phyloP scores from a whole-genome alignment of 2,888 invertebrate genomes.

The Leptinotarsa juncta region DNA sequence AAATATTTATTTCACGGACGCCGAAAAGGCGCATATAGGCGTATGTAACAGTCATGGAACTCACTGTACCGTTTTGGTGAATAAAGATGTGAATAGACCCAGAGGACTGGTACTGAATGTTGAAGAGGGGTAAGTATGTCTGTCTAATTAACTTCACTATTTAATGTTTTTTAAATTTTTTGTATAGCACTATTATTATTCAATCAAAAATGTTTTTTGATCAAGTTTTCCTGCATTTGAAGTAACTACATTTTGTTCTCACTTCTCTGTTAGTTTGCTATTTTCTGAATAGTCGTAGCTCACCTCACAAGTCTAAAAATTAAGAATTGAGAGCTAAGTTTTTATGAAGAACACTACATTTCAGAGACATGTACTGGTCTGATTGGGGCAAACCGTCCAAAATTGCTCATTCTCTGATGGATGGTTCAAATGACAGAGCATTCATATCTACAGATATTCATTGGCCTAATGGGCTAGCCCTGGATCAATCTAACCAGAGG shows the following conservation, averaged over 20 bases:
- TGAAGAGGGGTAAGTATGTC: slow-evolving; percentile 69
- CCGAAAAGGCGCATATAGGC: slow-evolving; percentile 76
- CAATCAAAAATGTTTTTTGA: too few relatives aligned
- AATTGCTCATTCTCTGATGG: slow-evolving; percentile 87
- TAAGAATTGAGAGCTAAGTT: too few relatives aligned
- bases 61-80: slow-evolving; percentile 74
- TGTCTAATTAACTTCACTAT: too few relatives aligned
- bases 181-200: too few relatives aligned
- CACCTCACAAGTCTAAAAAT: too few relatives aligned
- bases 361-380: slow-evolving; percentile 89
- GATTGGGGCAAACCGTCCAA: slow-evolving; percentile 83
- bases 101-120: slow-evolving; percentile 79
- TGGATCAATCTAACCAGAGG: slow-evolving; percentile 82
- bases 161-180: too few relatives aligned
- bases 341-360: slow-evolving; percentile 37
- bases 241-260: too few relatives aligned
- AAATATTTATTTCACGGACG: slow-evolving; percentile 87
- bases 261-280: too few relatives aligned
- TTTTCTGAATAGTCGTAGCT: too few relatives aligned
- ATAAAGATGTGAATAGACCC: slow-evolving; percentile 73
- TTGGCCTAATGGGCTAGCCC: slow-evolving; percentile 88
- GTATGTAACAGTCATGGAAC: slow-evolving; percentile 79
- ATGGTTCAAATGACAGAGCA: slow-evolving; percentile 74
- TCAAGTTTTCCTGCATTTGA: too few relatives aligned
- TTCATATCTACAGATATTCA: slow-evolving; percentile 75